Conservation (phyloP, 2,888 invertebrate species). For the Hecatera dysodea region DNA sequence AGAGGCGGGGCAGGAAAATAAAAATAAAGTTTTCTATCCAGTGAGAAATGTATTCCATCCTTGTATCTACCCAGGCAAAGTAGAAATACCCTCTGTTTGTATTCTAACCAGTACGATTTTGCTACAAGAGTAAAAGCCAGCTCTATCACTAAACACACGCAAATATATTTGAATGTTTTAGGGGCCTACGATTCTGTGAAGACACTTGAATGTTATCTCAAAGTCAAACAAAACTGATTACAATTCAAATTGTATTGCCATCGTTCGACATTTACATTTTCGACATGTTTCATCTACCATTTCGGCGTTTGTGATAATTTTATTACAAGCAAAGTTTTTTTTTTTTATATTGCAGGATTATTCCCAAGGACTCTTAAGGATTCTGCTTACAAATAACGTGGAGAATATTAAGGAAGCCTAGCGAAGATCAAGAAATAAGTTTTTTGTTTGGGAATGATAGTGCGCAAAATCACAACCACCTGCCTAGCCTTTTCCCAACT, state of each 20-base stretch:
- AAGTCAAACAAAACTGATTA: conserved; percentile 50
- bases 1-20: neutral
- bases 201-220: conserved; percentile 35
- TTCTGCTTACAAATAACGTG: neutral
- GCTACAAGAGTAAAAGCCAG: neutral
- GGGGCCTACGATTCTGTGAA: conserved; percentile 15
- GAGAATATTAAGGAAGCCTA: neutral
- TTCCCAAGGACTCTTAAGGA: neutral
- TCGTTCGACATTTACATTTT: conserved; percentile 29
- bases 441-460: too few relatives aligned
- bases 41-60: neutral
- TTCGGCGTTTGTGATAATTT: conserved; percentile 19
- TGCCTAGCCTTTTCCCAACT: too few relatives aligned
- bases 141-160: neutral
- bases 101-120: neutral
- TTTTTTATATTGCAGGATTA: neutral
- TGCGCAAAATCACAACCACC: too few relatives aligned
- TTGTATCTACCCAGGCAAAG: neutral
- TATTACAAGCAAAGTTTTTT: neutral
- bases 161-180: conserved; percentile 19
- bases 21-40: neutral
- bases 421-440: neutral
- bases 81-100: neutral
- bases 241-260: conserved; percentile 48
- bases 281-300: conserved; percentile 23